Conservation (phyloP, 2,888 invertebrate genomes). For the Thymelicus lineola region DNA sequence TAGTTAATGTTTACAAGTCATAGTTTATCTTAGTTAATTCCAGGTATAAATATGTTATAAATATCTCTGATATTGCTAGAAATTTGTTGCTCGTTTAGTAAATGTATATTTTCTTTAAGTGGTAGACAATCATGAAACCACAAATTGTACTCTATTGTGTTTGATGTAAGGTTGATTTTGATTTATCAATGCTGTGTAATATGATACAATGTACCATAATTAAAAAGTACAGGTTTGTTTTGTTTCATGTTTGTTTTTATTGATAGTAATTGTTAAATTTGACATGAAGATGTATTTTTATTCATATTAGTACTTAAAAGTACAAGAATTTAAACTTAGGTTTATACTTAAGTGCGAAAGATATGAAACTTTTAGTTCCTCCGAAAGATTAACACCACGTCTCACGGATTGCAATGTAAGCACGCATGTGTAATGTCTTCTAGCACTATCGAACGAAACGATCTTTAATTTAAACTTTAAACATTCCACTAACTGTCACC, state of each 20-base stretch:
- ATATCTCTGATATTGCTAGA: slow-evolving; percentile 1
- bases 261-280: slow-evolving; percentile 18
- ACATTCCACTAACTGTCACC: slow-evolving; percentile 74
- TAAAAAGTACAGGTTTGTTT: slow-evolving; percentile 10
- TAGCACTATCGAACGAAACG: slow-evolving; percentile 64
- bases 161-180: not conserved
- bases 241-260: slow-evolving; percentile 34
- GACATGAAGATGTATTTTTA: slow-evolving; percentile 15
- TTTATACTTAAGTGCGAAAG: slow-evolving; percentile 36
- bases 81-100: slow-evolving; percentile 15
- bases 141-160: not conserved
- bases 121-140: not conserved
- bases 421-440: slow-evolving; percentile 79
- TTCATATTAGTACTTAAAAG: not conserved
- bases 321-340: slow-evolving; percentile 33
- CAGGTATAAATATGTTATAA: slow-evolving; percentile 3
- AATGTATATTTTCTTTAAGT: slow-evolving; percentile 11
- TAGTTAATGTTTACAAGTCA: not conserved
- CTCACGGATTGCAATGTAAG: slow-evolving; percentile 76
- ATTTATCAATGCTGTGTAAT: not conserved
- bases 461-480: slow-evolving; percentile 47
- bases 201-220: not conserved
- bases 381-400: slow-evolving; percentile 70
- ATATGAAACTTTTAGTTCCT: slow-evolving; percentile 48
- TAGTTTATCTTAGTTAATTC: not conserved